phyloP scores from a whole-genome alignment of 2,888 invertebrate genomes.

The Trissonchulus sp. region DNA sequence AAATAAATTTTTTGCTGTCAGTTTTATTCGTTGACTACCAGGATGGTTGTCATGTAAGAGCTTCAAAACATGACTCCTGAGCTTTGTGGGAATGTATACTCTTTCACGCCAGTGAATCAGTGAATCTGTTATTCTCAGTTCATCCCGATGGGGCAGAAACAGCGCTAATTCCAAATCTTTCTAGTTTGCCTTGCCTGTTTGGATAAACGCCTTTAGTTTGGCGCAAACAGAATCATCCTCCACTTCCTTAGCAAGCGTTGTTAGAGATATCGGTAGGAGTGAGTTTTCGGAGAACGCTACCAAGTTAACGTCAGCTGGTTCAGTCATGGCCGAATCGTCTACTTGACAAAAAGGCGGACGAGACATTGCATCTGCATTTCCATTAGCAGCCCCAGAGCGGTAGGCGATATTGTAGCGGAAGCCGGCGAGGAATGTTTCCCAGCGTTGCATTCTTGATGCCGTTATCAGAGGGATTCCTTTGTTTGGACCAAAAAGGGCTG shows the following conservation, averaged over 20 bases:
- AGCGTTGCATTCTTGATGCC: background rate
- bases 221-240: background rate
- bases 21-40: constrained; percentile 45
- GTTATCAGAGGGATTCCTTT: background rate
- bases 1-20: constrained; percentile 41
- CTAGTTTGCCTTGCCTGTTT: background rate
- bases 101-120: background rate
- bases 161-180: background rate
- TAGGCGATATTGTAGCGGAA: background rate
- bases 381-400: background rate
- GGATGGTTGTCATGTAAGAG: constrained; percentile 44
- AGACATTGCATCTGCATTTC: background rate
- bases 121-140: background rate
- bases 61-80: constrained; percentile 33
- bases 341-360: background rate
- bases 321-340: too few relatives aligned
- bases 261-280: background rate
- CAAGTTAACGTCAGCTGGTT: background rate
- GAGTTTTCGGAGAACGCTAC: background rate
- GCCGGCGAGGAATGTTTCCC: background rate
- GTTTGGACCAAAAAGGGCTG: background rate
- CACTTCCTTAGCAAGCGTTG: background rate
- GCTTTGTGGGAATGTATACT: background rate
- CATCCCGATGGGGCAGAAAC: background rate
- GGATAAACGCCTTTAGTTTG: background rate